Conservation (phyloP, 1,140 invertebrate genomes). For the Diprion similis region DNA sequence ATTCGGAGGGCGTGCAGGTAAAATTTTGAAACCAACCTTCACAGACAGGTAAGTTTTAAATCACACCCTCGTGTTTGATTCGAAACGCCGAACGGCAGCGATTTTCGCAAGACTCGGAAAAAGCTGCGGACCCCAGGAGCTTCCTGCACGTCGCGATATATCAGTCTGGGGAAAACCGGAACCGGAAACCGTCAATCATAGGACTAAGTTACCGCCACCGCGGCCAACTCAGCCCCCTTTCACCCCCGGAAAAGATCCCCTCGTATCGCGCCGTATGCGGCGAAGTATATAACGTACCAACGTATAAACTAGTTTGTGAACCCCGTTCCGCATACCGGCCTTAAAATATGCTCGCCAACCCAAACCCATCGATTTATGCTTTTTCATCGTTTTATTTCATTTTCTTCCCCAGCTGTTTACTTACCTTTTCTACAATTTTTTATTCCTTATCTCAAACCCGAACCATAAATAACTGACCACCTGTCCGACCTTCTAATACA, state of each 20-base stretch:
- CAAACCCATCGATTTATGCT: background rate
- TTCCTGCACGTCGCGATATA: background rate
- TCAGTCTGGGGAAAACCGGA: background rate
- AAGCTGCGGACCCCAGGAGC: too few relatives aligned
- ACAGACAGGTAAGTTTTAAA: too few relatives aligned
- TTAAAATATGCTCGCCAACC: background rate
- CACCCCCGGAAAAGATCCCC: background rate
- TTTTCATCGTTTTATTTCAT: background rate
- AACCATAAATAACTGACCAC: background rate
- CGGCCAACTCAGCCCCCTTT: background rate
- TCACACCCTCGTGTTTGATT: too few relatives aligned
- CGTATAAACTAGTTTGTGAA: background rate
- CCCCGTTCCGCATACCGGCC: background rate
- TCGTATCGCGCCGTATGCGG: too few relatives aligned
- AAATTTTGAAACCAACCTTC: too few relatives aligned
- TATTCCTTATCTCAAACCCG: too few relatives aligned
- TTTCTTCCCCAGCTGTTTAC: background rate
- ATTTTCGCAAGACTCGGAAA: too few relatives aligned
- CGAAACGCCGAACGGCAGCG: too few relatives aligned
- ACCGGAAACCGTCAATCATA: constrained; percentile 7
- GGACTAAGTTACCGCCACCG: background rate
- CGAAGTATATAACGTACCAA: background rate
- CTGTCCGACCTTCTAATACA: background rate
- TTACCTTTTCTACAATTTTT: too few relatives aligned
- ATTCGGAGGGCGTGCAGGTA: too few relatives aligned